Percentiles rank a stretch among this genome's conserved stretches.
These are phyloP conservation scores for Drymodes brunneopygia DNA, from an alignment of 2,113 vertebrate species.

Conservation along the genomic window DNA sequence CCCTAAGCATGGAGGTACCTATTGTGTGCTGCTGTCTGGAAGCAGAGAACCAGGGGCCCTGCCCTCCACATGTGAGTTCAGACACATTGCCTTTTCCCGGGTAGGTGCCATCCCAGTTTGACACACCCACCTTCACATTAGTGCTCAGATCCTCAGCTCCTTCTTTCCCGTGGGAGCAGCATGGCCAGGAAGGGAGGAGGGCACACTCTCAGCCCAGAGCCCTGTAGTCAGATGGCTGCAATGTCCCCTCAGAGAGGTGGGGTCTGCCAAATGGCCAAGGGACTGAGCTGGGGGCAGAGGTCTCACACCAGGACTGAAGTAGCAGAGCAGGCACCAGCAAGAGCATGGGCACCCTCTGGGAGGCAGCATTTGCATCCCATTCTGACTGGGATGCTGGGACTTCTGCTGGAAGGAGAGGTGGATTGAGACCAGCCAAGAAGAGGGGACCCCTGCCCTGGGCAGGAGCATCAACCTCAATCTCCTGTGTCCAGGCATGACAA, in stretches of 20 bases:
- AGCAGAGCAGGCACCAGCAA: neutral
- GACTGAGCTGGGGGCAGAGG: neutral
- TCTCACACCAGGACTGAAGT: neutral
- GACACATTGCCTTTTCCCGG: neutral
- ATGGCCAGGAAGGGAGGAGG: neutral
- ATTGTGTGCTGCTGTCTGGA: neutral
- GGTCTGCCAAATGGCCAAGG: neutral
- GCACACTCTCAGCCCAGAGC: neutral
- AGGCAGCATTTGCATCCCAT: neutral
- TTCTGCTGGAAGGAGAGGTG: neutral
- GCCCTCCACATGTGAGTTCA: neutral
- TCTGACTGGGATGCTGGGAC: neutral
- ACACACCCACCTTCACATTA: neutral
- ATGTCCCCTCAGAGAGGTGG: neutral
- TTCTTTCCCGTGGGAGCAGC: neutral
- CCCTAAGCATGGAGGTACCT: neutral
- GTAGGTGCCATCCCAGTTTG: neutral
- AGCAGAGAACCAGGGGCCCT: neutral
- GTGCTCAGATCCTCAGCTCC: neutral
- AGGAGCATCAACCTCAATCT: neutral
- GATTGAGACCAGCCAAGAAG: neutral
- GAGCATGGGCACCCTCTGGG: neutral
- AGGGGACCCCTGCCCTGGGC: accelerated
- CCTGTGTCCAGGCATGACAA: neutral
- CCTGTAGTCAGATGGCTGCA: no score